These are phyloP conservation scores for Plebejus melissa DNA, from an alignment of 2,888 invertebrate genomes.

Conservation along the genomic window DNA sequence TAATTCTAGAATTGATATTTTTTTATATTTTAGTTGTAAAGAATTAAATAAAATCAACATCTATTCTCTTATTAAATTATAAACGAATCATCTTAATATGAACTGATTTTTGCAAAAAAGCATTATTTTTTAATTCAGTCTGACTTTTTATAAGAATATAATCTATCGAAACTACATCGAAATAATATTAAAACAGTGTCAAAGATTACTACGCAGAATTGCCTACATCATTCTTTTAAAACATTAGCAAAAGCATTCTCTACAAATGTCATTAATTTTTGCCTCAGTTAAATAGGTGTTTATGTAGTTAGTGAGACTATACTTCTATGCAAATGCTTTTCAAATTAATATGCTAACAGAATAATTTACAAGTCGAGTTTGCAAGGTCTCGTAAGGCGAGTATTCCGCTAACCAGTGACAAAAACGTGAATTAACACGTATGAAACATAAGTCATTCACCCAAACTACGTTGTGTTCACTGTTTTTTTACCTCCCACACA, in stretches of 20 bases:
- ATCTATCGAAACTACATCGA: no score
- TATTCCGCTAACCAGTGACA: slow-evolving; percentile 59
- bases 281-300: background rate
- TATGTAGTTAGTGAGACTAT: slow-evolving; percentile 24
- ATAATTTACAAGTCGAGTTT: slow-evolving; percentile 46
- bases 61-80: no score
- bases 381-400: slow-evolving; percentile 46
- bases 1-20: no score
- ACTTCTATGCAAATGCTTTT: slow-evolving; percentile 30
- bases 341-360: slow-evolving; percentile 35
- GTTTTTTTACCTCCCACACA: background rate
- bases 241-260: background rate
- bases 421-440: slow-evolving; percentile 63
- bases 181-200: no score
- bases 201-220: no score
- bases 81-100: no score
- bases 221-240: no score
- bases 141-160: no score
- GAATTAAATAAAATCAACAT: no score
- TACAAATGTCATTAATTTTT: background rate
- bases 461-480: slow-evolving; percentile 30
- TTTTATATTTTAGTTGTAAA: no score
- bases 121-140: no score
- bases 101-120: no score
- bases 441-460: slow-evolving; percentile 65